phyloP scores from a whole-genome alignment of 2,113 vertebrate species.

The Nyctereutes procyonoides region DNA sequence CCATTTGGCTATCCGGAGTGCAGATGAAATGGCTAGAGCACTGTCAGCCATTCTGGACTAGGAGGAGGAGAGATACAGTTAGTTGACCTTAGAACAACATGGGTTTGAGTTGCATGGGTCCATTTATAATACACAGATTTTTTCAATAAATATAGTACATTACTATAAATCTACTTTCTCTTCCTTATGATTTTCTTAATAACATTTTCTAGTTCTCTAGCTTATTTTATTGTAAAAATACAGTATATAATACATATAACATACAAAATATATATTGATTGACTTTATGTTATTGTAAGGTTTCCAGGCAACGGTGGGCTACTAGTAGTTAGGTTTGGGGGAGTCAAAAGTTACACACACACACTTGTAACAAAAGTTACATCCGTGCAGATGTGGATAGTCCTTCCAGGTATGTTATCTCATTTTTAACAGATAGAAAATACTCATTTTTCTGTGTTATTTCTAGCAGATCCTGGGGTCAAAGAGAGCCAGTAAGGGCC shows the following conservation, averaged over 20 bases:
- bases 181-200: background rate
- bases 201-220: background rate
- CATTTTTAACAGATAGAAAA: background rate
- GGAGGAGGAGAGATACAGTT: background rate
- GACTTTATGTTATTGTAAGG: background rate
- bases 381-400: too few species aligned
- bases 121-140: background rate
- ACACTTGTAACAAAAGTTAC: too few species aligned
- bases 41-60: background rate
- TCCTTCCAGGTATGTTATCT: background rate
- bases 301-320: background rate
- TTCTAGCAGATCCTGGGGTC: background rate
- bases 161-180: background rate
- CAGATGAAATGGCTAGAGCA: slow-evolving; percentile 7
- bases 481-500: background rate
- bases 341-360: background rate
- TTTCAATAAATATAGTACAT: background rate
- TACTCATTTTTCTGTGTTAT: background rate
- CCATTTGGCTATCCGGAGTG: background rate
- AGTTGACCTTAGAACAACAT: background rate
- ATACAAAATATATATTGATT: background rate
- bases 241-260: background rate
- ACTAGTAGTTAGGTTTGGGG: background rate
- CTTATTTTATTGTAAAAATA: background rate
- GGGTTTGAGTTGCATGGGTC: background rate